Conservation (phyloP, 1,140 invertebrate genomes). For the Colletes latitarsis region DNA sequence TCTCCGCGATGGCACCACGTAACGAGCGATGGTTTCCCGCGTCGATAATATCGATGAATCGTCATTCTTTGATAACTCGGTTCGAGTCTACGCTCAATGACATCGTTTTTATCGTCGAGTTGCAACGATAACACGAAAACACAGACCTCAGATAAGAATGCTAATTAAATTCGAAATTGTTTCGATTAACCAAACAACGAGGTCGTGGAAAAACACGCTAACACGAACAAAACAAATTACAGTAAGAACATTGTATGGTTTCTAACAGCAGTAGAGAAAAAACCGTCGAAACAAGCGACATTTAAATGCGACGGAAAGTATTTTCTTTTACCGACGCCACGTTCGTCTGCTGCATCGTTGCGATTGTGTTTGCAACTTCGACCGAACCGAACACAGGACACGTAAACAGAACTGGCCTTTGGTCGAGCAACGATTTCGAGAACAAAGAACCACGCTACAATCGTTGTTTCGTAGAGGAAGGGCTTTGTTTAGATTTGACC, state of each 20-base stretch:
- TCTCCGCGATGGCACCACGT: constrained; percentile 15
- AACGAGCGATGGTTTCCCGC: neutral
- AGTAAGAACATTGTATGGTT: too few species aligned
- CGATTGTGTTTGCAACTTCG: neutral
- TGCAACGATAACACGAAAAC: neutral
- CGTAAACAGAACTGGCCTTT: too few species aligned
- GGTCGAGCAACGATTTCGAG: neutral
- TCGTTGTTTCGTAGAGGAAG: neutral
- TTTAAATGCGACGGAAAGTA: neutral
- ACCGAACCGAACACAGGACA: neutral
- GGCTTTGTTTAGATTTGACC: constrained; percentile 6
- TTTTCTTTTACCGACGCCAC: neutral
- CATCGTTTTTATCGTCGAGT: neutral
- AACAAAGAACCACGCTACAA: neutral
- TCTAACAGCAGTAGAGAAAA: neutral
- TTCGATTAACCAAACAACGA: too few species aligned
- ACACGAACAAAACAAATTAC: too few species aligned
- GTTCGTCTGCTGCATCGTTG: neutral
- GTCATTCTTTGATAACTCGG: neutral
- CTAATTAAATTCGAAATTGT: neutral
- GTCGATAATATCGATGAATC: constrained; percentile 22
- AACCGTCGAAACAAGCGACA: neutral
- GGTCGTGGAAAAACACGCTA: too few species aligned
- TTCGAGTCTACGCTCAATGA: neutral
- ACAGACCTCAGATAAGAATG: neutral